A percentile compares a stretch with the other conserved stretches of the same genome.
These are phyloP conservation scores for Eidolon helvum DNA, from an alignment of 2,113 vertebrate species.

Conservation along the genomic window DNA sequence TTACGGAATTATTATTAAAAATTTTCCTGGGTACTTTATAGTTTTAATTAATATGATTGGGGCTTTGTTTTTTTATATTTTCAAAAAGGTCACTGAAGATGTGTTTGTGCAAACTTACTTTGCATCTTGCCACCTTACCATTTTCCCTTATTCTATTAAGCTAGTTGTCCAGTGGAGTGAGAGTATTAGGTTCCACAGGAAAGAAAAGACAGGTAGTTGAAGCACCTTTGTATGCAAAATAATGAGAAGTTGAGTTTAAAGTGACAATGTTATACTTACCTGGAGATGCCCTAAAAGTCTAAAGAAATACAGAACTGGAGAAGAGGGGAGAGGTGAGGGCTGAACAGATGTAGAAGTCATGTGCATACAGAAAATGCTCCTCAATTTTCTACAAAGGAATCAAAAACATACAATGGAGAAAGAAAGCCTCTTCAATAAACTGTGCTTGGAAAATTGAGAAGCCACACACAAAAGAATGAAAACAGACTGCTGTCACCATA, in stretches of 20 bases:
- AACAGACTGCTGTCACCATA: no score
- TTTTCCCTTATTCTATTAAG: not conserved
- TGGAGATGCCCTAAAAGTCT: not conserved
- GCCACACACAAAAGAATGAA: no score
- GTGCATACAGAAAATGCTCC: not conserved
- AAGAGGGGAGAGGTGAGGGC: not conserved
- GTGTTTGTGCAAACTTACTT: not conserved
- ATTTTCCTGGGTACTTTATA: not conserved
- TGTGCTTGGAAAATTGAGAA: no score
- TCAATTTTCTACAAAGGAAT: no score
- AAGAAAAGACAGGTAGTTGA: not conserved
- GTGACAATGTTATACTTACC: constrained; percentile 7
- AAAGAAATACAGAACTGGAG: not conserved
- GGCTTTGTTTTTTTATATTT: constrained; percentile 37
- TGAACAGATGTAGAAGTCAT: not conserved
- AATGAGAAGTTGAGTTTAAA: not conserved
- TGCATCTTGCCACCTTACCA: not conserved
- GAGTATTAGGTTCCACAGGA: not conserved
- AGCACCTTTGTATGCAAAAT: constrained; percentile 18
- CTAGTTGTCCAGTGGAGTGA: not conserved
- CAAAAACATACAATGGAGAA: no score
- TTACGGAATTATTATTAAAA: not conserved
- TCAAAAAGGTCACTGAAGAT: not conserved
- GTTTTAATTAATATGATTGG: not conserved
- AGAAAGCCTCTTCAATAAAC: no score